Evolutionary conservation across 2,113 vertebrate species (phyloP), one percentile per base, ranked within the genome.

Genomic region (Hirundichthys speculiger): DNA sequence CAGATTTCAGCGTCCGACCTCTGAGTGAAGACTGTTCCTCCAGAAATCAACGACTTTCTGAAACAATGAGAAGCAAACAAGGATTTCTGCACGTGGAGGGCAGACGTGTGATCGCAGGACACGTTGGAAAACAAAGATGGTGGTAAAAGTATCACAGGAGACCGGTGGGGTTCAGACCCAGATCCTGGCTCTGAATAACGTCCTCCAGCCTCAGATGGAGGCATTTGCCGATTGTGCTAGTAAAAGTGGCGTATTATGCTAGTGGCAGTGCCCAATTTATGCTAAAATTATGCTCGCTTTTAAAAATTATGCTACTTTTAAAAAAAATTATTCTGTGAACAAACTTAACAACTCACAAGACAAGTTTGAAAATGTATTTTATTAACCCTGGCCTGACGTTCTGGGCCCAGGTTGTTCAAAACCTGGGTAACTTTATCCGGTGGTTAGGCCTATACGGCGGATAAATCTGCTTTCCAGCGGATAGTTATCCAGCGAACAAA

Each of bases 141-240:
- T 54, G 76, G 64, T 65, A 65, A 69, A 80, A 77, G 81, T 83
- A 79, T 81, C 77, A 84, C 25, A 73, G 40, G 64, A 77, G 65
- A 85, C 78, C n/a, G n/a, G 84, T 88, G 80, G 86, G 68, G 64
- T 82, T 86, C 87, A 87, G 77, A 79, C 81, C 67, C 75, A 64
- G 75, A 79, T 80, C 67, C 74, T 76, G 76, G 77, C 70, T 79
- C 76, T 87, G 87, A 89, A 83, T 86, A 86, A 89, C 66, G 80
- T 50, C 48, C 69, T 76, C 64, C 43, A 39, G 48, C 66, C 75
- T 62, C 73, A 82, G 82, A 79, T 15, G 16, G 40, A 41, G 4
- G 16, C 16, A 4, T 3, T 41, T 41, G 14, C 14, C 13, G 13
- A 3, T 15, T 41, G 13, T 41, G 13, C 14, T 41, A n/a, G n/a